Evolutionary conservation across 2,113 vertebrate species (phyloP), one percentile per base, ranked within the genome.

Genomic region (Lampris megalopsis): DNA sequence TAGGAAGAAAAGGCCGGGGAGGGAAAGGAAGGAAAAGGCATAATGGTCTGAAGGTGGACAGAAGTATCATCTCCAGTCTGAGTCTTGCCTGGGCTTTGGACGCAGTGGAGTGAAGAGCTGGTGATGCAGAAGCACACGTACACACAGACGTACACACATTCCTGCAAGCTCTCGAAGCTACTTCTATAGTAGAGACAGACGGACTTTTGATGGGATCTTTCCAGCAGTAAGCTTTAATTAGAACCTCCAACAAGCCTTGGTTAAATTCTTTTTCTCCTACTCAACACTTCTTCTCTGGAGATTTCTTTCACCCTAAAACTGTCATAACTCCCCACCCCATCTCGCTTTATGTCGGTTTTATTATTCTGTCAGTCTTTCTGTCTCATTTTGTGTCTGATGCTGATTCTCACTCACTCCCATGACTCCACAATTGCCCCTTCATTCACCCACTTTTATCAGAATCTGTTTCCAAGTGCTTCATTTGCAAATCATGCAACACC

Each of bases 121-220:
- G 45, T 73, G 71, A 73, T 38, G 24, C 47, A 75, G 76, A 78
- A 71, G 82, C 74, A 77, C 54, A 70, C 65, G 82, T 64, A 80
- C n/a, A 64, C 48, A 81, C 63, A 73, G 59, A 83, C 64, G 85
- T 68, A 85, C 59, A 73, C 68, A 68, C 58, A 77, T 37, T 38
- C 48, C 62, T 43, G 63, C 77, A 56, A 74, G 57, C 75, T 84
- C 70, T 70, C 76, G 60, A 79, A 67, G 24, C 24, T 24, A 24
- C 24, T 24, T 24, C 24, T 24, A 24, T 24, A 24, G 24, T 24
- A 24, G 24, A 24, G 24, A 24, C 24, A 6, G 57, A 63, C 75
- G 67, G 67, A 80, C 37, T 88, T 93, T 91, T 93, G 85, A 93
- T 87, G 87, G 92, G 82, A 83, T 87, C 74, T 84, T 82, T 83